Evolutionary conservation across 2,888 invertebrate genomes (phyloP).

Genomic region (Nemurella pictetii): DNA sequence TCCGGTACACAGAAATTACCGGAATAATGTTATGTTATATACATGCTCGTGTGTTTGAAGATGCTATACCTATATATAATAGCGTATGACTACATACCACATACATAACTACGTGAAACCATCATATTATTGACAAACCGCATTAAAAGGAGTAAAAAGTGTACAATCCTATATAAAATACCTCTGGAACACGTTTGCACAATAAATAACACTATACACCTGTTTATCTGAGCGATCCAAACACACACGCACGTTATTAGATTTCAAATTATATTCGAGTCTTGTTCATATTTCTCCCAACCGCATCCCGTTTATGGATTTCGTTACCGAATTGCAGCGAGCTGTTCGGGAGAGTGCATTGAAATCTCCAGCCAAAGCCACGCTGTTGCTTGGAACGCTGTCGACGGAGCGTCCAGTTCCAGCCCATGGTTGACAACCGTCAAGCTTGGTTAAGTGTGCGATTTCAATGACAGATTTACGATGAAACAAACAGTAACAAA

Average conservation of each 20-base stretch:
- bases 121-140: not conserved
- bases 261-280: conserved; percentile 2
- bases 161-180: conserved; percentile 1
- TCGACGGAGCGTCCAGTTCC: not conserved
- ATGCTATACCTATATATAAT: not conserved
- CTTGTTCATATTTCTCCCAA: not conserved
- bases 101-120: not conserved
- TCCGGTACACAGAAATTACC: not conserved
- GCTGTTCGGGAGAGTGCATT: not conserved
- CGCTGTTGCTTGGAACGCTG: not conserved
- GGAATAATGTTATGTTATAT: not conserved
- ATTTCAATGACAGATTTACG: not conserved
- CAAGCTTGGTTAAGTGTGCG: too few relatives aligned
- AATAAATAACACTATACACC: conserved; percentile 13
- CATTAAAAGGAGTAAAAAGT: not conserved
- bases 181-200: conserved; percentile 16
- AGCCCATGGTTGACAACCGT: too few relatives aligned
- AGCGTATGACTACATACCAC: not conserved
- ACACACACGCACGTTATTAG: conserved; percentile 1
- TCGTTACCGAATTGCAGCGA: conserved; percentile 10
- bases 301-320: conserved; percentile 27
- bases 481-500: too few relatives aligned
- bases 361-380: not conserved
- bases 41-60: not conserved
- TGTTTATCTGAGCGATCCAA: not conserved